A percentile compares a stretch with the other conserved stretches of the same genome.
phyloP scores from a whole-genome alignment of 1,140 invertebrate genomes.

The Drosophila tropicalis region DNA sequence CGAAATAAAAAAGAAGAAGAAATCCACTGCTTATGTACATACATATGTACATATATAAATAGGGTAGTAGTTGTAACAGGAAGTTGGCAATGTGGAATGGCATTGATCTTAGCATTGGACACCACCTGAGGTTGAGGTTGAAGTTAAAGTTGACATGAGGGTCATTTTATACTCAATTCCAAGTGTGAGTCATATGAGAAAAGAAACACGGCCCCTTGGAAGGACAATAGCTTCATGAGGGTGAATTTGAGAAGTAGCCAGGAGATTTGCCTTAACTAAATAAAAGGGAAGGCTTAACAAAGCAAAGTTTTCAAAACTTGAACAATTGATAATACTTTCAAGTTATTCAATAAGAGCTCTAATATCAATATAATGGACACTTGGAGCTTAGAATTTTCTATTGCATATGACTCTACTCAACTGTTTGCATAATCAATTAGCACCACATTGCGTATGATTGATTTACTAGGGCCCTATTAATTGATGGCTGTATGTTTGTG shows the following conservation, averaged over 20 bases:
- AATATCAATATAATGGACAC: too few relatives aligned
- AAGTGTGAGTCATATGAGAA: not conserved
- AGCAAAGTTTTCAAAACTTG: too few relatives aligned
- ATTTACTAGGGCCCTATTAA: slow-evolving; percentile 54
- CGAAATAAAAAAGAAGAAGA: slow-evolving; percentile 28
- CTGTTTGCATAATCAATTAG: slow-evolving; percentile 55
- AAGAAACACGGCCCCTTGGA: not conserved
- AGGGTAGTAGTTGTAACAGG: slow-evolving; percentile 74
- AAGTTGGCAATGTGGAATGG: slow-evolving; percentile 69
- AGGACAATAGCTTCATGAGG: not conserved
- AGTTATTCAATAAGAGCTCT: not conserved
- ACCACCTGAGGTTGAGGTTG: slow-evolving; percentile 49
- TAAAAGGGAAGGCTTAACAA: too few relatives aligned
- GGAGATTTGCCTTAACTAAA: too few relatives aligned
- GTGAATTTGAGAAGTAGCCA: too few relatives aligned
- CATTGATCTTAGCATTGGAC: slow-evolving; percentile 81
- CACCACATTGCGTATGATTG: slow-evolving; percentile 71
- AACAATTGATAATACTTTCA: too few relatives aligned
- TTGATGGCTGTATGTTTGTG: slow-evolving; percentile 31
- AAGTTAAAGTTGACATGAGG: slow-evolving; percentile 50
- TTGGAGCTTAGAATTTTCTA: not conserved
- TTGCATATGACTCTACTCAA: not conserved
- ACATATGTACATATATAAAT: slow-evolving; percentile 39
- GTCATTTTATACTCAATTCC: slow-evolving; percentile 60
- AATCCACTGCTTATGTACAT: slow-evolving; percentile 14